phyloP scores from a whole-genome alignment of 2,797 vertebrate genomes.

The Melopsittacus undulatus region DNA sequence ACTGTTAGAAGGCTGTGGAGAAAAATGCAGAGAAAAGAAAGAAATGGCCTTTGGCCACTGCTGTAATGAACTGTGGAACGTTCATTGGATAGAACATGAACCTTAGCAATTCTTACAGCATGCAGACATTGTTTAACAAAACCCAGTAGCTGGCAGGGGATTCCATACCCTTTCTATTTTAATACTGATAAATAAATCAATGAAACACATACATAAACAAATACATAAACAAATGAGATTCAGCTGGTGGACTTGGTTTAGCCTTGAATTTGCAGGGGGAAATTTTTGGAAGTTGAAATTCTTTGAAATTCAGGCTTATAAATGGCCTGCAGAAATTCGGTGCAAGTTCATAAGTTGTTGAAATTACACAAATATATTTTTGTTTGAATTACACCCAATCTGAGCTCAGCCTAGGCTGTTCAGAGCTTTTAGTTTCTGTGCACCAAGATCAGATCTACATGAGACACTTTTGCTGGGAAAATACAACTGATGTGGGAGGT shows the following conservation, averaged over 20 bases:
- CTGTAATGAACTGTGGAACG: background rate
- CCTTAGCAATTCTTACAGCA: background rate
- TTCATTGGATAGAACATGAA: background rate
- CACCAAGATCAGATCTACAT: background rate
- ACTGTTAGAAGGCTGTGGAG: background rate
- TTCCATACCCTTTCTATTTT: background rate
- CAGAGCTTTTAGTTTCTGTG: background rate
- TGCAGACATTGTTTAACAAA: background rate
- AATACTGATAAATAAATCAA: conserved; percentile 24
- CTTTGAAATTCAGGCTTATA: background rate
- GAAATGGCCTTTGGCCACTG: background rate
- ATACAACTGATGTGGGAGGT: background rate
- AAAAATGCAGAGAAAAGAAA: background rate
- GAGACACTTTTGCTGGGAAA: background rate
- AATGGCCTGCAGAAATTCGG: background rate
- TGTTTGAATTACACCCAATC: background rate
- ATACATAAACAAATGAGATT: background rate
- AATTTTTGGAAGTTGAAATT: background rate
- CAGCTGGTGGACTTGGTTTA: background rate
- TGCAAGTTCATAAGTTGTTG: background rate
- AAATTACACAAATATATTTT: background rate
- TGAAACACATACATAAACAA: background rate
- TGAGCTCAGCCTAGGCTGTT: background rate
- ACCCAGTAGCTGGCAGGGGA: background rate
- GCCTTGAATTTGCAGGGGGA: background rate